phyloP scores from a whole-genome alignment of 2,888 invertebrate genomes.

The Aleiodes leptofemur region DNA sequence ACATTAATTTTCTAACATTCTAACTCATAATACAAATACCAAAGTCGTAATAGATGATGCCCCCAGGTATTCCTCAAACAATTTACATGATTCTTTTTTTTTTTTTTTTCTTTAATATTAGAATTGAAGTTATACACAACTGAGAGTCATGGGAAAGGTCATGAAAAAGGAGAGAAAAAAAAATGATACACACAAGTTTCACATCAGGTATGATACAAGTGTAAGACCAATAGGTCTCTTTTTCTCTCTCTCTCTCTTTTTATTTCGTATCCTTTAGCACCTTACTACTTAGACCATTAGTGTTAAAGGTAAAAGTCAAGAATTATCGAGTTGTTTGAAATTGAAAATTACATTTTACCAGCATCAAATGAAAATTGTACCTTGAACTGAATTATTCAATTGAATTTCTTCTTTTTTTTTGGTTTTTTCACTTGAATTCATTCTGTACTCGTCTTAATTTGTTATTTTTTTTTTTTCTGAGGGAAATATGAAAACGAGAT shows the following conservation, averaged over 20 bases:
- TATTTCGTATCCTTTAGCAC: background rate
- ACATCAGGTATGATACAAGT: conserved; percentile 39
- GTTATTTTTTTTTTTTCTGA: background rate
- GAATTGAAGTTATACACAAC: conserved; percentile 29
- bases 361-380: background rate
- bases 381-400: conserved; percentile 25
- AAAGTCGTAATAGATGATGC: conserved; percentile 32
- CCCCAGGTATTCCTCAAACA: conserved; percentile 40
- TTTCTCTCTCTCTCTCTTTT: background rate
- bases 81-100: conserved; percentile 51
- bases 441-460: too few relatives aligned
- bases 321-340: conserved; percentile 13
- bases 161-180: conserved; percentile 60
- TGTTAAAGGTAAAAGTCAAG: conserved; percentile 33
- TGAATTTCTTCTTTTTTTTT: too few relatives aligned
- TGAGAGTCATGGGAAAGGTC: conserved; percentile 71
- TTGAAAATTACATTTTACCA: background rate
- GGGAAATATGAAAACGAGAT: conserved; percentile 19
- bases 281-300: conserved; percentile 50
- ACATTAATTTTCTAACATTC: conserved; percentile 39
- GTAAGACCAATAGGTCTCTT: conserved; percentile 36
- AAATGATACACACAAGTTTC: conserved; percentile 34
- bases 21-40: conserved; percentile 26
- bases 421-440: too few relatives aligned
- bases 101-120: conserved; percentile 42